Percentiles rank a stretch among this genome's conserved stretches.
Evolutionary conservation across 2,888 invertebrate genomes (phyloP).

Genomic region (Zelleria hepariella): DNA sequence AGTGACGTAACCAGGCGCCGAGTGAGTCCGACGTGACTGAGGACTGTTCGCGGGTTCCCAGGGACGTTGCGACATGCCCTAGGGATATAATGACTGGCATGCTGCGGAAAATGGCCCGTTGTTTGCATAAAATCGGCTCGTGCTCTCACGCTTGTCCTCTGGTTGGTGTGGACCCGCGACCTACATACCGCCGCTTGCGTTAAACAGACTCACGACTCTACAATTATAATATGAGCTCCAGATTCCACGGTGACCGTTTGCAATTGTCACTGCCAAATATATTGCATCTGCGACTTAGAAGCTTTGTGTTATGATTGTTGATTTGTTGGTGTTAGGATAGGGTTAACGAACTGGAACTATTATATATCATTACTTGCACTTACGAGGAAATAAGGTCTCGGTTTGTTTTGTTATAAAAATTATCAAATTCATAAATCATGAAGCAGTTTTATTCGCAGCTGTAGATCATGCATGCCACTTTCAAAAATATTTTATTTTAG

Average conservation of each 20-base stretch:
- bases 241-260: background rate
- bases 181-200: constrained; percentile 30
- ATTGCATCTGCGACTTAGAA: background rate
- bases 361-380: no score
- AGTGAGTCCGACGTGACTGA: constrained; percentile 55
- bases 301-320: background rate
- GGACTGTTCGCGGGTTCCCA: constrained; percentile 39
- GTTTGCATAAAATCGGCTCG: constrained; percentile 50
- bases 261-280: background rate
- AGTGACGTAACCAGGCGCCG: constrained; percentile 40
- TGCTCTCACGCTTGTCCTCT: constrained; percentile 51
- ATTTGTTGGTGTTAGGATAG: background rate
- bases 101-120: constrained; percentile 42
- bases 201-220: constrained; percentile 26
- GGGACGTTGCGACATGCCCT: constrained; percentile 44
- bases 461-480: no score
- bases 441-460: no score
- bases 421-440: no score
- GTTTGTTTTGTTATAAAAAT: no score
- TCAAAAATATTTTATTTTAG: no score
- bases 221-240: constrained; percentile 19
- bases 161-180: constrained; percentile 33
- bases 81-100: constrained; percentile 50
- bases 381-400: no score
- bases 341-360: background rate